Evolutionary conservation across 2,888 invertebrate genomes (phyloP).

Genomic region (Agrochola lota): DNA sequence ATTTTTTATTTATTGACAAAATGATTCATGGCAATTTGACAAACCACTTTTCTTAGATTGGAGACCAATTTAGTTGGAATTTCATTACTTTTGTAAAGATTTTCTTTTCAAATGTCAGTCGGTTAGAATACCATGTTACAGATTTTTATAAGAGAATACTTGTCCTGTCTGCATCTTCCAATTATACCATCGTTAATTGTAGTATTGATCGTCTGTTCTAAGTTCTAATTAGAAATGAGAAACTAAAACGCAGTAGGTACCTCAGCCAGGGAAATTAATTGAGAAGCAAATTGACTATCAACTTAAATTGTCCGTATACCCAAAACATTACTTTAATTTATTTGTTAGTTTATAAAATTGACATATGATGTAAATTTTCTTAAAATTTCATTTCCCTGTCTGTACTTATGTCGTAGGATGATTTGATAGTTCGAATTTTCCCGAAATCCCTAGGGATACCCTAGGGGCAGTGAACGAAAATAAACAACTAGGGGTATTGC

Average conservation of each 20-base stretch:
- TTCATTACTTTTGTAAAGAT: background rate
- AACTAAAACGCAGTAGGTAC: background rate
- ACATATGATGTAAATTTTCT: too few species aligned
- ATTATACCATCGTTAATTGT: background rate
- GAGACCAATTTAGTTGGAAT: background rate
- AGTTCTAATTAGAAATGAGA: background rate
- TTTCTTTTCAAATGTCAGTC: background rate
- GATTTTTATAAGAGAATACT: background rate
- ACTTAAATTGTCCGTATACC: too few species aligned
- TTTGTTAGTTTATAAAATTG: too few species aligned
- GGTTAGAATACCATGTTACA: background rate
- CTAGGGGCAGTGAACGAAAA: too few species aligned
- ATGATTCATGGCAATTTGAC: background rate
- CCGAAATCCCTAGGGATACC: too few species aligned
- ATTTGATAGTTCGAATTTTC: too few species aligned
- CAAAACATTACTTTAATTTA: too few species aligned
- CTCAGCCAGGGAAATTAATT: background rate
- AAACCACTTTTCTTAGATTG: background rate
- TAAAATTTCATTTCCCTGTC: too few species aligned
- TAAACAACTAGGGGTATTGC: too few species aligned
- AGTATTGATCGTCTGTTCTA: background rate
- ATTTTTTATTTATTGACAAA: background rate
- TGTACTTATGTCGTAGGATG: too few species aligned
- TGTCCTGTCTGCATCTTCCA: background rate
- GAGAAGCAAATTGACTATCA: too few species aligned